Evolutionary conservation across 2,113 vertebrate species (phyloP).

Genomic region (Petromus typicus): DNA sequence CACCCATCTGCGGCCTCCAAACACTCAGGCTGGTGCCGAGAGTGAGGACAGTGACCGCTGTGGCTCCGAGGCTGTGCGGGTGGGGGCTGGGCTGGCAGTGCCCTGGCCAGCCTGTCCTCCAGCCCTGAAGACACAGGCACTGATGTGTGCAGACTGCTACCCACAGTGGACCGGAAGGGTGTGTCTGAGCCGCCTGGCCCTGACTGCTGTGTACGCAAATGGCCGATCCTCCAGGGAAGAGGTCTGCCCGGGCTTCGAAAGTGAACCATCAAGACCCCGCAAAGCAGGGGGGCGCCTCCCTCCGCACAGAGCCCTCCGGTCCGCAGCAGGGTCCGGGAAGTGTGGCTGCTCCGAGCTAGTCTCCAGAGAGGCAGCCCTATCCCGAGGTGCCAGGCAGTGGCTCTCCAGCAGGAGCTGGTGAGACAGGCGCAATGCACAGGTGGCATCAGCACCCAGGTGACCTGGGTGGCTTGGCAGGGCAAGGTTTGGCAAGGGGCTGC

Average conservation of each 20-base stretch:
- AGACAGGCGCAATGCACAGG: not conserved
- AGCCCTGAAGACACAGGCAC: accelerated
- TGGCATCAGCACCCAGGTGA: not conserved
- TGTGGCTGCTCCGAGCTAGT: no score
- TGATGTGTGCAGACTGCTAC: not conserved
- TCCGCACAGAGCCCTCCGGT: not conserved
- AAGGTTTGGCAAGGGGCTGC: conserved; percentile 88
- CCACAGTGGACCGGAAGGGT: not conserved
- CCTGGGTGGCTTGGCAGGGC: conserved; percentile 85
- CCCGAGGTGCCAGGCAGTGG: conserved; percentile 86
- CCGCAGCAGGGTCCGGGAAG: not conserved
- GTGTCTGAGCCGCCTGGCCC: not conserved
- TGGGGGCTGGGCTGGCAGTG: not conserved
- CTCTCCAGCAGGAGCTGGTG: conserved; percentile 80
- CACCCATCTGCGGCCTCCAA: not conserved
- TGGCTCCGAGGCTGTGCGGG: accelerated
- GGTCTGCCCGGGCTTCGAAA: no score
- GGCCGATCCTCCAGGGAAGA: not conserved
- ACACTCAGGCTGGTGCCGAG: accelerated
- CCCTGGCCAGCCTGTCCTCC: not conserved
- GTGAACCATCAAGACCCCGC: accelerated
- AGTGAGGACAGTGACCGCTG: accelerated
- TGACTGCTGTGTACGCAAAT: not conserved
- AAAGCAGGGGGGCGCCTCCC: not conserved
- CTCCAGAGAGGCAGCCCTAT: no score